Conservation (phyloP, 2,797 vertebrate species). For the Sternarchorhynchus goeldii region DNA sequence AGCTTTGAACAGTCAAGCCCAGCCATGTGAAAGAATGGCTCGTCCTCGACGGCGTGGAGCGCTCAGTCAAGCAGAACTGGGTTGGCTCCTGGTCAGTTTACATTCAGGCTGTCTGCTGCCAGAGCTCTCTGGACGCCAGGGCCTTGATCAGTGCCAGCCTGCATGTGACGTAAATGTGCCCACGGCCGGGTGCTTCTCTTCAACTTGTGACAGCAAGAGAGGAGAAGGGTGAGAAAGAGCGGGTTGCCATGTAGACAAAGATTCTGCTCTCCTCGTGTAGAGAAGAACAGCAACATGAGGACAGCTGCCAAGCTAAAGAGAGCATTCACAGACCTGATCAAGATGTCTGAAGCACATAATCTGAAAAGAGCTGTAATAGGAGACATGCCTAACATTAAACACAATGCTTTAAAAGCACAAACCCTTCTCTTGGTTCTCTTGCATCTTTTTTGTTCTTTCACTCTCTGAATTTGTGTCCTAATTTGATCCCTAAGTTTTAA, state of each 20-base stretch:
- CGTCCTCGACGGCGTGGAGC: conserved; percentile 46
- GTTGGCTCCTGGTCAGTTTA: conserved; percentile 53
- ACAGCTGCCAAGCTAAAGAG: conserved; percentile 13
- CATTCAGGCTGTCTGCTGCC: conserved; percentile 54
- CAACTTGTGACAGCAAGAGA: conserved; percentile 29
- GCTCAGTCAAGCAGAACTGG: conserved; percentile 49
- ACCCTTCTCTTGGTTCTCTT: conserved; percentile 1
- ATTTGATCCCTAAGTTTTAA: not conserved
- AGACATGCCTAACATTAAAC: conserved; percentile 26
- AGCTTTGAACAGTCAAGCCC: conserved; percentile 31
- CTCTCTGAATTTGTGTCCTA: not conserved
- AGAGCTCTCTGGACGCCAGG: conserved; percentile 47
- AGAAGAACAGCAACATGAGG: conserved; percentile 21
- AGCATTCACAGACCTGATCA: conserved; percentile 23
- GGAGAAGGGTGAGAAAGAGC: conserved; percentile 37
- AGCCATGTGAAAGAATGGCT: conserved; percentile 45
- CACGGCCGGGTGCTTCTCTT: conserved; percentile 44
- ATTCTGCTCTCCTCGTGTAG: not conserved
- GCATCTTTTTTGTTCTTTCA: not conserved
- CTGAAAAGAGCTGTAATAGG: conserved; percentile 20
- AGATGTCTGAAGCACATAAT: conserved; percentile 26
- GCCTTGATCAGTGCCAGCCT: conserved; percentile 43
- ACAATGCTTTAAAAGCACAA: conserved; percentile 9
- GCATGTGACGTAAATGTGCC: conserved; percentile 52
- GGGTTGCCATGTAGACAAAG: conserved; percentile 37